A percentile compares a stretch with the other conserved stretches of the same genome.
phyloP scores from a whole-genome alignment of 2,113 vertebrate genomes.

The Dasyornis broadbenti region DNA sequence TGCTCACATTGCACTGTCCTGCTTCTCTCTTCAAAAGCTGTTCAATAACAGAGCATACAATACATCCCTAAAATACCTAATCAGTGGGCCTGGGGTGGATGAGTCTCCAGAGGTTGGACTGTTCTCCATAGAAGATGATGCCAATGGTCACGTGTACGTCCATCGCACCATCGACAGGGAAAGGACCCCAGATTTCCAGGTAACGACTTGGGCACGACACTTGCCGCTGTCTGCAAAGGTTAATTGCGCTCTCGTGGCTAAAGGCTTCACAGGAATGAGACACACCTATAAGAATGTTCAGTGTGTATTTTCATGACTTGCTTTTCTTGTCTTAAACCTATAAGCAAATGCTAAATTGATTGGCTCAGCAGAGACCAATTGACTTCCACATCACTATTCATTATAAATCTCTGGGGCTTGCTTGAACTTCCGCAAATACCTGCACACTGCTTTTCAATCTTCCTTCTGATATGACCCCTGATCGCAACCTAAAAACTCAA shows the following conservation, averaged over 20 bases:
- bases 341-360: neutral
- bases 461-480: neutral
- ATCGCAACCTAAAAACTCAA: neutral
- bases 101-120: slow-evolving; percentile 51
- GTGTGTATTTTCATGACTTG: neutral
- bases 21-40: slow-evolving; percentile 36
- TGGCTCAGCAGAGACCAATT: neutral
- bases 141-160: slow-evolving; percentile 51
- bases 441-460: neutral
- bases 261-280: neutral
- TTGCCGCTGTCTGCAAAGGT: neutral
- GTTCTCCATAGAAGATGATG: slow-evolving; percentile 67
- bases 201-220: neutral
- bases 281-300: neutral
- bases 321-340: neutral
- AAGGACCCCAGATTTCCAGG: slow-evolving; percentile 27
- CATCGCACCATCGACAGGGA: slow-evolving; percentile 62
- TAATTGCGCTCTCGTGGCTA: neutral
- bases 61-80: slow-evolving; percentile 42
- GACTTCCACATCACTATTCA: neutral
- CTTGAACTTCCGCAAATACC: neutral
- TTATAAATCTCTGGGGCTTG: neutral
- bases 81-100: slow-evolving; percentile 74
- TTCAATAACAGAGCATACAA: slow-evolving; percentile 20
- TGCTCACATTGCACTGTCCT: neutral